Percentiles rank a stretch among this genome's conserved stretches.
phyloP scores from a whole-genome alignment of 2,888 invertebrate genomes.

The Heliothis peltigera region DNA sequence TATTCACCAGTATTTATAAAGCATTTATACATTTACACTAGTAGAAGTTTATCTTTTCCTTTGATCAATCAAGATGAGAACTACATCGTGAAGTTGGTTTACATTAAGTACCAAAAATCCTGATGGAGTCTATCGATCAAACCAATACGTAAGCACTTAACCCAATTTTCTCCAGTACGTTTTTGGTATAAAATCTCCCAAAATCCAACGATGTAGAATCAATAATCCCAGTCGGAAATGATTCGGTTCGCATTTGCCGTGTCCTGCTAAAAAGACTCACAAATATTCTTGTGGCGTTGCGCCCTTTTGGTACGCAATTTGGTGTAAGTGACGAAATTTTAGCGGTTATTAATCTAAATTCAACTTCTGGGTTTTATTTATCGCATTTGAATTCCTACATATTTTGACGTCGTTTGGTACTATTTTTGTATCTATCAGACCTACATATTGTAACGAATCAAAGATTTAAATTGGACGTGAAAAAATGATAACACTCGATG shows the following conservation, averaged over 20 bases:
- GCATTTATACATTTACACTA: neutral
- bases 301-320: conserved; percentile 39
- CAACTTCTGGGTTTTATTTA: conserved; percentile 13
- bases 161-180: conserved; percentile 55
- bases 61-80: conserved; percentile 10
- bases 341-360: conserved; percentile 18
- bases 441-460: too few species aligned
- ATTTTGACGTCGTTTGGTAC: conserved; percentile 6
- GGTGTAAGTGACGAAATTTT: conserved; percentile 36
- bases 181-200: conserved; percentile 49
- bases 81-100: conserved; percentile 10
- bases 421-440: conserved; percentile 29
- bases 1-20: too few species aligned
- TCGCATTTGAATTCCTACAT: conserved; percentile 27
- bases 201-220: conserved; percentile 58
- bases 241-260: conserved; percentile 52
- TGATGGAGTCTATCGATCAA: conserved; percentile 46
- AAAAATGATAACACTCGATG: neutral
- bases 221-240: conserved; percentile 61
- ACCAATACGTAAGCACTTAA: conserved; percentile 54
- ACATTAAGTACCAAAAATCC: conserved; percentile 30
- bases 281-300: conserved; percentile 51
- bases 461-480: too few species aligned
- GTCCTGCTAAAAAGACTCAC: conserved; percentile 46
- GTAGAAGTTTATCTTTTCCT: neutral